Percentiles rank a stretch among this genome's conserved stretches.
Evolutionary conservation across 2,797 vertebrate genomes (phyloP).

Genomic region (Todus mexicanus): DNA sequence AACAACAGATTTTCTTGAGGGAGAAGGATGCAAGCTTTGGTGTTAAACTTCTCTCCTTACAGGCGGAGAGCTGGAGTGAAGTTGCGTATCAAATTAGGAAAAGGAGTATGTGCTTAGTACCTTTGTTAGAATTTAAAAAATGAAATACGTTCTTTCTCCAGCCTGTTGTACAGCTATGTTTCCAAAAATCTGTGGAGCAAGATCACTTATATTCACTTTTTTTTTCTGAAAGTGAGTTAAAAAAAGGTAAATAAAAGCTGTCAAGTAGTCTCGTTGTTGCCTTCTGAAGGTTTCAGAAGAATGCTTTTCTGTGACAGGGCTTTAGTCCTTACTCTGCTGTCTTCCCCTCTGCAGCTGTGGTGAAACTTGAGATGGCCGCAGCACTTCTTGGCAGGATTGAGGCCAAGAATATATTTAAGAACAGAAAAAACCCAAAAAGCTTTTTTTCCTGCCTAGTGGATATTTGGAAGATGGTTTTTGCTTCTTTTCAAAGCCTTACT

Average conservation of each 20-base stretch:
- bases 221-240: neutral
- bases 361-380: neutral
- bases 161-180: neutral
- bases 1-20: neutral
- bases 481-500: neutral
- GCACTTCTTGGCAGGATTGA: neutral
- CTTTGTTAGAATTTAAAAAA: neutral
- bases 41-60: neutral
- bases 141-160: neutral
- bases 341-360: neutral
- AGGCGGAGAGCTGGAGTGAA: neutral
- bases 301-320: accelerated
- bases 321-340: neutral
- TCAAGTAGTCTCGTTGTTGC: neutral
- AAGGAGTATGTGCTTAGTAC: neutral
- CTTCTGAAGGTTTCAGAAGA: neutral
- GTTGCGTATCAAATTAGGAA: neutral
- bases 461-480: neutral
- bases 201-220: neutral
- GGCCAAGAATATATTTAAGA: neutral
- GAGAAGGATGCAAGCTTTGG: neutral
- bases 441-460: neutral
- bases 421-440: neutral
- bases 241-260: neutral
- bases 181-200: neutral